These are phyloP conservation scores for Chrysemys picta DNA, from an alignment of 2,113 vertebrate genomes.

Conservation along the genomic window DNA sequence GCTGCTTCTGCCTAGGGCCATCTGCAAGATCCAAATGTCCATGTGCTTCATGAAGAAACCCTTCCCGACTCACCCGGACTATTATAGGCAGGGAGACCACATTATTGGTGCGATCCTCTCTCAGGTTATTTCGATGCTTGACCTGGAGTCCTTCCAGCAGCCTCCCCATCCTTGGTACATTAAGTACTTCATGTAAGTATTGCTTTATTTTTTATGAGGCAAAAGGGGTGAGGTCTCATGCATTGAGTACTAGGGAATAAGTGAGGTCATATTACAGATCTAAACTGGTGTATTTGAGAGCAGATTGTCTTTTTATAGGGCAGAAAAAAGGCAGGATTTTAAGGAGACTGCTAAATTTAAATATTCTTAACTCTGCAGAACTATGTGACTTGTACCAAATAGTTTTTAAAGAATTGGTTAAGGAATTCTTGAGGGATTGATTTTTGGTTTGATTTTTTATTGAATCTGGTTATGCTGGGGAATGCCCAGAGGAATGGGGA, in stretches of 20 bases:
- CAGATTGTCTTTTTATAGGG: no score
- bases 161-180: no score
- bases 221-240: no score
- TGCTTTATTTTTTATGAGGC: not conserved
- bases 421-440: not conserved
- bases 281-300: not conserved
- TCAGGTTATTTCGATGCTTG: no score
- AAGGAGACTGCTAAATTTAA: not conserved
- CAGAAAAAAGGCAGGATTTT: not conserved
- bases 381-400: not conserved
- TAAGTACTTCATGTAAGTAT: not conserved
- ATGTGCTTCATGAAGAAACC: no score
- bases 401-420: not conserved
- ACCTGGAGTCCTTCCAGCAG: no score
- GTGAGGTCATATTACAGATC: not conserved
- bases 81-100: no score
- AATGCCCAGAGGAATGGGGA: not conserved
- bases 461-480: not conserved
- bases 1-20: no score
- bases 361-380: no score
- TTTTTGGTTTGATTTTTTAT: not conserved
- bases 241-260: not conserved
- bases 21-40: no score
- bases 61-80: no score
- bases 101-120: no score